Conservation (phyloP, 35 echinoderm and acorn worm species). For the Apostichopus japonicus region DNA sequence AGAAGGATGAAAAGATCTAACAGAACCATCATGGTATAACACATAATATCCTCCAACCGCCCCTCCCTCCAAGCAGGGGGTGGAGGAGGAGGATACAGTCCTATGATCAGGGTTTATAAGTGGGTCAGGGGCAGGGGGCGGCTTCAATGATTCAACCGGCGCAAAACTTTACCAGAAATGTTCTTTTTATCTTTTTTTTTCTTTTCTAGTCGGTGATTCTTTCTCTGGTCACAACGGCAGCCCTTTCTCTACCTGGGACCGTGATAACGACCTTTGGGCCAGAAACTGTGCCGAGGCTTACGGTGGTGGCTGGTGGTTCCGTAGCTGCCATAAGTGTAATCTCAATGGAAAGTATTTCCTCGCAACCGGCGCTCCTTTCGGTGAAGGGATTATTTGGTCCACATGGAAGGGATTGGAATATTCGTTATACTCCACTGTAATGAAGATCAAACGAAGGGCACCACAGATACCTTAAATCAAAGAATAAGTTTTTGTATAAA, state of each 20-base stretch:
- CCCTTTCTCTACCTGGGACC: slow-evolving; percentile 57
- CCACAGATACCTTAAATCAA: slow-evolving; percentile 13
- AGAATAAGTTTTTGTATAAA: too few species aligned
- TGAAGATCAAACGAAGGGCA: slow-evolving; percentile 58
- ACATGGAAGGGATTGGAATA: slow-evolving; percentile 56
- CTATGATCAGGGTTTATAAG: too few species aligned
- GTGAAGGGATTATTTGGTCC: slow-evolving; percentile 52
- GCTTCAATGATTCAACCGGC: too few species aligned
- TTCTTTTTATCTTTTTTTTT: slow-evolving; percentile 3
- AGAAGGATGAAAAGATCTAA: too few species aligned
- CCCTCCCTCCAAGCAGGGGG: background rate
- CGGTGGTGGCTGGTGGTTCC: slow-evolving; percentile 67
- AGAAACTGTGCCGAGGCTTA: slow-evolving; percentile 59
- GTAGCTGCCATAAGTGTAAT: slow-evolving; percentile 45
- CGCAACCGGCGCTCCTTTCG: slow-evolving; percentile 1
- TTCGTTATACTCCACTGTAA: slow-evolving; percentile 40
- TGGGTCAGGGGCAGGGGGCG: too few species aligned
- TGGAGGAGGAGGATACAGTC: background rate
- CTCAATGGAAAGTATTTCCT: slow-evolving; percentile 60
- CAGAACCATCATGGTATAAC: too few species aligned
- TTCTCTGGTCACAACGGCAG: slow-evolving; percentile 47
- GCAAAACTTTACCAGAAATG: background rate
- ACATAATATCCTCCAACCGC: background rate
- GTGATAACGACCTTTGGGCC: slow-evolving; percentile 61
- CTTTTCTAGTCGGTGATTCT: slow-evolving; percentile 48